These are phyloP conservation scores for Harpalus rufipes DNA, from an alignment of 2,888 invertebrate genomes.

Conservation along the genomic window DNA sequence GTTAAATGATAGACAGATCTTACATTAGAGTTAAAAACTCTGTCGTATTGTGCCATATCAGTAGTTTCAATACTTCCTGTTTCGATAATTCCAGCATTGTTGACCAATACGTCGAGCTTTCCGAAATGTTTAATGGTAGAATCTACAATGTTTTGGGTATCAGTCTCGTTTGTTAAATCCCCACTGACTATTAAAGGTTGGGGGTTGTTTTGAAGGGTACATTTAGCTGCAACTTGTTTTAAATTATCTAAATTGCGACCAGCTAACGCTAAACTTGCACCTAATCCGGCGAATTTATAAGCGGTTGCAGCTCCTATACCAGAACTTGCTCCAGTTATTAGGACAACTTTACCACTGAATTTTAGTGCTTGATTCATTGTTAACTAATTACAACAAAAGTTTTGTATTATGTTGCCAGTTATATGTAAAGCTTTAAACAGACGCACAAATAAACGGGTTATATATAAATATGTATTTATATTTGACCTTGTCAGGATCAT, in stretches of 20 bases:
- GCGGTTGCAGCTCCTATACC: slow-evolving; percentile 93
- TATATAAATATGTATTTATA: slow-evolving; percentile 18
- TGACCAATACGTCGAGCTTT: slow-evolving; percentile 89
- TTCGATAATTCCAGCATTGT: slow-evolving; percentile 93
- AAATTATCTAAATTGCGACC: slow-evolving; percentile 86
- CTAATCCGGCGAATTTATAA: slow-evolving; percentile 85
- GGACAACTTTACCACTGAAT: slow-evolving; percentile 86
- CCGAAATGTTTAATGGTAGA: slow-evolving; percentile 87
- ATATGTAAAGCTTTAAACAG: neutral
- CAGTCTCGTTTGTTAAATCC: slow-evolving; percentile 86
- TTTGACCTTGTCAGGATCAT: slow-evolving; percentile 58
- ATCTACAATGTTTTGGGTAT: slow-evolving; percentile 85
- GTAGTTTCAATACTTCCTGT: slow-evolving; percentile 92
- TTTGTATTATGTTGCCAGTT: neutral
- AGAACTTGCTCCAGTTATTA: slow-evolving; percentile 90
- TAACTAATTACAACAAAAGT: slow-evolving; percentile 18
- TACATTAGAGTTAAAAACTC: slow-evolving; percentile 93
- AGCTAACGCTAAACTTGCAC: slow-evolving; percentile 86
- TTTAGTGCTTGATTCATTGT: slow-evolving; percentile 67
- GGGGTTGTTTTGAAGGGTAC: slow-evolving; percentile 76
- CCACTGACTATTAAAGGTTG: slow-evolving; percentile 82
- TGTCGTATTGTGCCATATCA: slow-evolving; percentile 91
- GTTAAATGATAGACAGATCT: slow-evolving; percentile 90
- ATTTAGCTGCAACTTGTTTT: slow-evolving; percentile 81
- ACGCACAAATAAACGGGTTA: slow-evolving; percentile 1